Base-by-base conservation (phyloP, 2,113 vertebrate species). In the Egretta garzetta region DNA sequence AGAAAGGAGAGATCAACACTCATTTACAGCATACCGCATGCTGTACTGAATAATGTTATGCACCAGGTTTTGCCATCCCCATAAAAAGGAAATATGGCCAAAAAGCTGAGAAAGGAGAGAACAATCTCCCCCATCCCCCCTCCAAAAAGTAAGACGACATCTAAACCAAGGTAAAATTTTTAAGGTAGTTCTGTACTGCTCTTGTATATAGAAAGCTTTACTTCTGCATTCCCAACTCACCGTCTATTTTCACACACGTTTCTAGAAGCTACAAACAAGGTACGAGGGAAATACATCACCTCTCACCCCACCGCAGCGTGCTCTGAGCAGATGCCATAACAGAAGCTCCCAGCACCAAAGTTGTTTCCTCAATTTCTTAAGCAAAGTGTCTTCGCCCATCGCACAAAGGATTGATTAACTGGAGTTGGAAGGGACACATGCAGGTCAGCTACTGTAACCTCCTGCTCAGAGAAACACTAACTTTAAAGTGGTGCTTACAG, bases 1-100 rank as follows among this genome's bases (percentile, higher is more conserved):
- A 93, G 81, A 94, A 88, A 96, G 63, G 26, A 85, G 84, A 93
- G 74, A 95, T 86, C 81, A 90, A 82, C 64, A 20, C 47, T 89
- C 84, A 82, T 94, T 93, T 92, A 95, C 86, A 93, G 77, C 58
- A 66, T 27, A 26, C n/a, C 2, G 7, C 63, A 94, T 55, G 70
- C 60, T 85, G 81, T 14, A 94, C 84, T 86, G 79, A 91, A 91
- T 90, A 87, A 91, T 58, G 50, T 80, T 73, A 86, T 52, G 59
- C 59, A 80, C 33, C 89, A 94, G 76, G 71, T 85, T 89, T 76
- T 1, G 4, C 19, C 70, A 85, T 66, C 16, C 50, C 14, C 35
- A 76, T 76, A 71, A 96, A 95, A 80, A 41, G n/a, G 41, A 82
- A 93, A 96, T 47, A 74, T 4, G 27, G 39, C 75, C 12, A 19